These are phyloP conservation scores for Petrocephalus microphthalmus DNA, from an alignment of 2,113 vertebrate genomes.

Conservation along the genomic window DNA sequence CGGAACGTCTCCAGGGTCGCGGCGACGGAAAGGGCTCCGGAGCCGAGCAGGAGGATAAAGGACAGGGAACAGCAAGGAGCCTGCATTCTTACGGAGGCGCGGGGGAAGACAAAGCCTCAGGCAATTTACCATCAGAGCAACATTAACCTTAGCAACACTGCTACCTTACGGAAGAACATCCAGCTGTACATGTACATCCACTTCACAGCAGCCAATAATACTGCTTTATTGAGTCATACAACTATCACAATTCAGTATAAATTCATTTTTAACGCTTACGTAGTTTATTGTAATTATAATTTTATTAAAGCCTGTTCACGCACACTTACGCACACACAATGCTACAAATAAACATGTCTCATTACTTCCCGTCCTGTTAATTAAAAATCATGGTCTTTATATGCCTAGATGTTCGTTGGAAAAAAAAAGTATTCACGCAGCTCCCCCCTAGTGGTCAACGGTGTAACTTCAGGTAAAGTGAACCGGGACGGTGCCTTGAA, in stretches of 20 bases:
- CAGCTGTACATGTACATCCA: neutral
- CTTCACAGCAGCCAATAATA: neutral
- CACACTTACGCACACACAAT: neutral
- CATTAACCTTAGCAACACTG: neutral
- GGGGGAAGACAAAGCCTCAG: neutral
- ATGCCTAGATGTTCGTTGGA: neutral
- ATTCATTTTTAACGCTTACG: neutral
- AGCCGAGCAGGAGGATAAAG: conserved; percentile 39
- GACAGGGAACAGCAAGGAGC: conserved; percentile 13
- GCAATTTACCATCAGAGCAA: neutral
- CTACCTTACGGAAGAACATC: neutral
- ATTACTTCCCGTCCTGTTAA: neutral
- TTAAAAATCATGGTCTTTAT: neutral
- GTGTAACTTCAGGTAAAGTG: neutral
- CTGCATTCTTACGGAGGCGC: conserved; percentile 45
- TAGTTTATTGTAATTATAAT: neutral
- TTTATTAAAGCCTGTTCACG: neutral
- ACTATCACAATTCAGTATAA: neutral
- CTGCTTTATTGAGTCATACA: neutral
- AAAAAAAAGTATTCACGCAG: neutral
- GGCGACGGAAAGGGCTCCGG: conserved; percentile 28
- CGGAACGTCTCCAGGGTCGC: conserved; percentile 52
- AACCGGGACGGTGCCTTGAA: neutral
- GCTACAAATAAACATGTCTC: neutral
- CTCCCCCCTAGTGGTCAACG: neutral